Conservation (phyloP, 2,888 invertebrate genomes). For the Amphiduros pacificus region DNA sequence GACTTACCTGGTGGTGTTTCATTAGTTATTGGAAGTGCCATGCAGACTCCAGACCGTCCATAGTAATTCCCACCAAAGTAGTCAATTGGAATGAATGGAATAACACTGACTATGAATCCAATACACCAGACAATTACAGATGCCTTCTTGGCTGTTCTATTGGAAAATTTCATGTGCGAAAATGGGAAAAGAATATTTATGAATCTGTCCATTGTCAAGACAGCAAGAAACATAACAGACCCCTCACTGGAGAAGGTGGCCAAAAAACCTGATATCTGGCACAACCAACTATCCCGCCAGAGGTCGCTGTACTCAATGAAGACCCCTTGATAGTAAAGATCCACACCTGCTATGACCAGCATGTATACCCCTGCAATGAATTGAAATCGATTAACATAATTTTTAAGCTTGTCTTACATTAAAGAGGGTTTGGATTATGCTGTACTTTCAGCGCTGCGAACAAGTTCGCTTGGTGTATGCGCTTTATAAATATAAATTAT, state of each 20-base stretch:
- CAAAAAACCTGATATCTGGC: background rate
- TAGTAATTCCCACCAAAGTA: slow-evolving; percentile 1
- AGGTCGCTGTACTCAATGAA: background rate
- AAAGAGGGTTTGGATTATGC: background rate
- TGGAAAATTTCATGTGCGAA: background rate
- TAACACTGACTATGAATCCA: background rate
- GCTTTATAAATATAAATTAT: too few relatives aligned
- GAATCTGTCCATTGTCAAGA: background rate
- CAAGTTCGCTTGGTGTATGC: too few relatives aligned
- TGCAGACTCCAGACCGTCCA: background rate
- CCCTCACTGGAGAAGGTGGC: background rate
- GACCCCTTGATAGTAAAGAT: background rate
- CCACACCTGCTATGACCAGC: background rate
- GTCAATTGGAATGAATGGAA: background rate
- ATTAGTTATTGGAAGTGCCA: background rate
- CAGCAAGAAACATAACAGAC: background rate
- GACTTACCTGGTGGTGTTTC: background rate
- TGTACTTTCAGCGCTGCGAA: background rate
- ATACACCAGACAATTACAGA: background rate
- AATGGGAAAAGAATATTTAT: background rate
- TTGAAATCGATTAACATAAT: background rate
- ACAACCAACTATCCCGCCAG: background rate
- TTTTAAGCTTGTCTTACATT: background rate
- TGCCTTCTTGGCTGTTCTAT: background rate
- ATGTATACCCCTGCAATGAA: background rate